These are phyloP conservation scores for Prosopocoilus inquinatus DNA, from an alignment of 2,888 invertebrate species.

Conservation along the genomic window DNA sequence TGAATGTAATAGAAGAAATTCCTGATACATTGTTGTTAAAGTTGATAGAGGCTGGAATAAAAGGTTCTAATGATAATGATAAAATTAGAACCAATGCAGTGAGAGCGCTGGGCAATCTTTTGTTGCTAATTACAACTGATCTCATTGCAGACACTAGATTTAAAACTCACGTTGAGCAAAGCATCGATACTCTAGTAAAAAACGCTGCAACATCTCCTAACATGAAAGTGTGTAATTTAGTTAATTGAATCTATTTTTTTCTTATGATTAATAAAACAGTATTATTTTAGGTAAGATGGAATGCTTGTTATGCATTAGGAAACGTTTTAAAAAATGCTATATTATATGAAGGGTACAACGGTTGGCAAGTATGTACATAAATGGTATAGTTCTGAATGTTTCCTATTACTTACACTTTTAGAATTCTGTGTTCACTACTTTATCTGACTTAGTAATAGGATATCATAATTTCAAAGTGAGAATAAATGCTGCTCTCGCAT, in stretches of 20 bases:
- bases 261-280: conserved; percentile 2
- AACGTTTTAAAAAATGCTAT: conserved; percentile 68
- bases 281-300: conserved; percentile 70
- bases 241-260: conserved; percentile 12
- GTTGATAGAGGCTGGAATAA: conserved; percentile 65
- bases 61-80: conserved; percentile 66
- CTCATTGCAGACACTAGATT: conserved; percentile 55
- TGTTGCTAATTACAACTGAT: conserved; percentile 61
- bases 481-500: conserved; percentile 78
- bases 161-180: conserved; percentile 56
- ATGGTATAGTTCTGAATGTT: neutral
- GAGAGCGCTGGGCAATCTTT: conserved; percentile 76
- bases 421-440: conserved; percentile 62
- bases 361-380: conserved; percentile 53
- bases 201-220: conserved; percentile 68
- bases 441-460: conserved; percentile 66
- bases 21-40: conserved; percentile 68
- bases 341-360: conserved; percentile 46
- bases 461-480: conserved; percentile 88
- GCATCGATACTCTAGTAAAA: conserved; percentile 66
- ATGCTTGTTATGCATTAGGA: conserved; percentile 85
- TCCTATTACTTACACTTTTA: conserved; percentile 39
- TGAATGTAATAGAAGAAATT: conserved; percentile 56
- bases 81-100: conserved; percentile 82
- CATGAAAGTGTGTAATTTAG: conserved; percentile 65